Base-by-base conservation (phyloP, 2,797 vertebrate genomes). In the Neomorphus geoffroyi region DNA sequence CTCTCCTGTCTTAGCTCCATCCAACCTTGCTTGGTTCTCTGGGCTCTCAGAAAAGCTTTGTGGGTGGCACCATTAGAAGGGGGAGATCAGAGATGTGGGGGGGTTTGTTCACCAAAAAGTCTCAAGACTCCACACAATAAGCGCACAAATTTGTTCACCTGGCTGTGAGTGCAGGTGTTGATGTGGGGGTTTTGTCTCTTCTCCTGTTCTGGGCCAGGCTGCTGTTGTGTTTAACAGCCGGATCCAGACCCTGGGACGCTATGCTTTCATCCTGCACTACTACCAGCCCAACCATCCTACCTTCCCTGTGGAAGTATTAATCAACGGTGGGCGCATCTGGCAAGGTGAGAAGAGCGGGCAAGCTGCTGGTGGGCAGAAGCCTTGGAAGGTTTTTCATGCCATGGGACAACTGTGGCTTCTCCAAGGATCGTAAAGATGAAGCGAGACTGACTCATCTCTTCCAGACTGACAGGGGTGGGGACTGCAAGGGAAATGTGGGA, bases 251-350 rank as follows among this genome's bases (percentile, higher is more conserved):
- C 97, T 99, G 90, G 99, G 99, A 2, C 99, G 98, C 21, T 99
- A 99, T 0, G 99, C 99, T 92, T 99, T 99, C 97, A 97, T 99
- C 93, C 97, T 99, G 11, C 99, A 99, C 56, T 98, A 98, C 77
- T 99, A 99, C 97, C 99, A 99, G 96, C 99, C 99, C 1, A 96
- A 96, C 43, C 98, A 99, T 79, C 98, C 99, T 48, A 96, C 98
- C 75, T 99, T 98, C 90, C 94, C 98, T 0, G 87, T 99, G 56
- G 98, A 99, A 92, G 98, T 99, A 45, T 98, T 98, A 57, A 95
- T 99, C 85, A 99, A 98, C 0, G 98, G 98, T 2, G 99, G 99
- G 24, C 98, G 98, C 0, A 96, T 99, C 97, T 99, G 99, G 99
- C 98, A 99, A 87, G 99, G 99, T 99, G 66, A 98, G 98, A 24